These are phyloP conservation scores for Pipra filicauda DNA, from an alignment of 2,113 vertebrate genomes.

Conservation along the genomic window DNA sequence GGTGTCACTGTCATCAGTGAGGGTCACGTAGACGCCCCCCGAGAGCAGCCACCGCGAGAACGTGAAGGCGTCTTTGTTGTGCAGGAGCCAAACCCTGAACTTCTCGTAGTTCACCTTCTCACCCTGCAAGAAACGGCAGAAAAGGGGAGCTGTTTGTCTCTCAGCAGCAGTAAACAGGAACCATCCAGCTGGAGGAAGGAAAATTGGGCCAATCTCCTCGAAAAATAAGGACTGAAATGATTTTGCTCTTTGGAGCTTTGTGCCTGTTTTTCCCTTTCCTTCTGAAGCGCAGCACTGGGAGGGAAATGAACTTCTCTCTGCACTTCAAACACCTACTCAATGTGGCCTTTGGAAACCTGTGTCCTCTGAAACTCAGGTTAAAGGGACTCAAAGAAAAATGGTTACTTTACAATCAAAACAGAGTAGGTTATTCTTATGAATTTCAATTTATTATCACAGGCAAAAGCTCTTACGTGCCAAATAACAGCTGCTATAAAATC, in stretches of 20 bases:
- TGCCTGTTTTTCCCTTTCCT: neutral
- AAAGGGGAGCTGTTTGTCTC: neutral
- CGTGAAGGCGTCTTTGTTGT: conserved; percentile 97
- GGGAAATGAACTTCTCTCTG: conserved; percentile 12
- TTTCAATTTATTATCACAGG: neutral
- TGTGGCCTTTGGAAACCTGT: conserved; percentile 15
- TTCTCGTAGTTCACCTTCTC: conserved; percentile 98
- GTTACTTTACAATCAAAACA: neutral
- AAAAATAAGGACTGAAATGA: neutral
- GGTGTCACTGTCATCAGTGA: conserved; percentile 97
- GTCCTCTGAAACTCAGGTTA: conserved; percentile 1
- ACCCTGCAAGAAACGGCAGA: conserved; percentile 75
- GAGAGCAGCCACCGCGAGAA: conserved; percentile 97
- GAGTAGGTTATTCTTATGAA: neutral
- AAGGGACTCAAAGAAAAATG: neutral
- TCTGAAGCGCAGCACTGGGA: neutral
- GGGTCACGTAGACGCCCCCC: conserved; percentile 93
- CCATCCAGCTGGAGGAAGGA: neutral
- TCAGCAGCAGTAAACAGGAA: neutral
- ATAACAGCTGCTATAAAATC: neutral
- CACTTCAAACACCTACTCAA: conserved; percentile 25
- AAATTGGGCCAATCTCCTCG: neutral
- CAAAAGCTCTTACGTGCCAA: neutral
- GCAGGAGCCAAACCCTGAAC: conserved; percentile 93
- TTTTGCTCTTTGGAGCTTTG: neutral